Evolutionary conservation across 2,888 invertebrate genomes (phyloP).

Genomic region (Parnassius mnemosyne): DNA sequence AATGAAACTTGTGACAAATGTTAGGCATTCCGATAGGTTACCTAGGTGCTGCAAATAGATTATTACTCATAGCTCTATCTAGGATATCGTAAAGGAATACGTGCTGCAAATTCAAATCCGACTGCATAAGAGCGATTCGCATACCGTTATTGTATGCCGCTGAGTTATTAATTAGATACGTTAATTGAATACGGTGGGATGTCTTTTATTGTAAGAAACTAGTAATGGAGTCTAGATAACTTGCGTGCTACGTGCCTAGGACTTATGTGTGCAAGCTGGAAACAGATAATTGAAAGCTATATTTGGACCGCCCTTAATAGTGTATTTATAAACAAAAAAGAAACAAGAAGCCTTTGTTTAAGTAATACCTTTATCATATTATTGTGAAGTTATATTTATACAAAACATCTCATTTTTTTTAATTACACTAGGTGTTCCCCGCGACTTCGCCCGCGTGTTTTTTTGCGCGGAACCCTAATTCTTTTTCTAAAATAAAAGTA

Average conservation of each 20-base stretch:
- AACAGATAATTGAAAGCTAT: too few species aligned
- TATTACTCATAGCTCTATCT: conserved; percentile 14
- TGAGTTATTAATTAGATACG: conserved; percentile 25
- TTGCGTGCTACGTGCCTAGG: background rate
- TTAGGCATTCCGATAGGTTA: conserved; percentile 4
- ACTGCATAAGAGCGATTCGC: background rate
- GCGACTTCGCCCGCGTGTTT: too few species aligned
- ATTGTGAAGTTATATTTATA: too few species aligned
- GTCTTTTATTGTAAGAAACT: background rate
- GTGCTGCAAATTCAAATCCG: conserved; percentile 24
- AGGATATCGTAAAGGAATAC: conserved; percentile 5
- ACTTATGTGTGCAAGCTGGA: background rate
- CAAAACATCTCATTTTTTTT: too few species aligned
- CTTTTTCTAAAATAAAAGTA: too few species aligned
- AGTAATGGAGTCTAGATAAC: background rate
- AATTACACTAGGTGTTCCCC: too few species aligned
- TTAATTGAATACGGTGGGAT: conserved; percentile 23
- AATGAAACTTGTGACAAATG: conserved; percentile 4
- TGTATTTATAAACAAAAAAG: too few species aligned
- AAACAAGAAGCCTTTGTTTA: too few species aligned
- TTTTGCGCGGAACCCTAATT: too few species aligned
- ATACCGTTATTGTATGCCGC: conserved; percentile 23
- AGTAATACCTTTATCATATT: too few species aligned
- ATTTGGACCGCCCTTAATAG: too few species aligned
- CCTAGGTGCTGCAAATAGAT: conserved; percentile 18